Evolutionary conservation across 2,113 vertebrate species (phyloP), one percentile per base, ranked within the genome.

Genomic region (Calidris pygmaea): DNA sequence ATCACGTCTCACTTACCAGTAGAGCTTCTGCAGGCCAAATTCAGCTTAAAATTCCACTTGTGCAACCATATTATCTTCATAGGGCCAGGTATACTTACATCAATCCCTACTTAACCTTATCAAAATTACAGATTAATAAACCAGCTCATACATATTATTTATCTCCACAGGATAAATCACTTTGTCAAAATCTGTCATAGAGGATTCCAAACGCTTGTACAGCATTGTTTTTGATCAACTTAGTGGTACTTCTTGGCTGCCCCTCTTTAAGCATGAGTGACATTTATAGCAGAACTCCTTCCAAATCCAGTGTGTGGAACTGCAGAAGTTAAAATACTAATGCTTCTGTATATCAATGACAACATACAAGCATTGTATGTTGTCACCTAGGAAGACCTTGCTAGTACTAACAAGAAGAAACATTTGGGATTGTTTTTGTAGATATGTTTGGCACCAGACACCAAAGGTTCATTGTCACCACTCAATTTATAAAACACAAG

Each of bases 1-100:
- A 91, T 15, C 24, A 53, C 7, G 10, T 85, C 48, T 75, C 95
- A 97, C 95, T 96, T 96, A 97, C 96, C 95, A 93, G 89, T 20
- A 66, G 30, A 84, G 29, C 18, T 86, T 82, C 65, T 88, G 85
- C 30, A 87, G 58, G 37, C 21, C 62, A 91, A 78, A 87, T 74
- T 72, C 84, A 93, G 12, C 21, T 83, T 71, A 92, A 43, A 88
- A 86, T 86, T 71, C 56, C 47, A 50, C 14, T 77, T 84, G 29
- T 63, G 32, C 37, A 92, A 93, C 24, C 41, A 85, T 26, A 60
- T 93, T 78, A 63, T 14, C 52, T 90, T 81, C 59, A 72, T 2
- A 56, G 24, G 13, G 26, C 34, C 32, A 70, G 10, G n/a, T 3
- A 84, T 24, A 89, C 16, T 74, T 85, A 75, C 14, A 87, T 35